phyloP scores from a whole-genome alignment of 2,888 invertebrate species.

The Nebria brevicollis region DNA sequence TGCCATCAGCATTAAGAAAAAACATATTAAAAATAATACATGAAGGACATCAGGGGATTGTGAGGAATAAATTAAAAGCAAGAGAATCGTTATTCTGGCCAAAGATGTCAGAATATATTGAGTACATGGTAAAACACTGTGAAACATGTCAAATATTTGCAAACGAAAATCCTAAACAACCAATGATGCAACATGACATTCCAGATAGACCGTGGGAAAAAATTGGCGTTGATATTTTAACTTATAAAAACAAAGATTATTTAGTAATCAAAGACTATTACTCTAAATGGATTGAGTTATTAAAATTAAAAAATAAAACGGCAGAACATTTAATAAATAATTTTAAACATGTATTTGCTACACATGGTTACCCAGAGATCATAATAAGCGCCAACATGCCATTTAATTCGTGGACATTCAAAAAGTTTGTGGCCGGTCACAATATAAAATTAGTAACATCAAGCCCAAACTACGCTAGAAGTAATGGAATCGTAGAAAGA shows the following conservation, averaged over 20 bases:
- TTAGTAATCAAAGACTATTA: constrained; percentile 50
- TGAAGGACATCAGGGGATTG: constrained; percentile 42
- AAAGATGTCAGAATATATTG: constrained; percentile 36
- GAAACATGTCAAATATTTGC: constrained; percentile 39
- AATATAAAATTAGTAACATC: constrained; percentile 29
- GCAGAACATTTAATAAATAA: constrained; percentile 36
- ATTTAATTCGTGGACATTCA: constrained; percentile 49
- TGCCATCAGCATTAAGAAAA: not conserved
- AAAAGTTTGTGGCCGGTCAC: not conserved
- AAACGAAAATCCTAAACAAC: constrained; percentile 41
- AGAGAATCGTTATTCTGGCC: constrained; percentile 45
- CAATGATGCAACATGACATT: constrained; percentile 42
- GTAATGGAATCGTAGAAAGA: constrained; percentile 51
- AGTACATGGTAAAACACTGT: constrained; percentile 34
- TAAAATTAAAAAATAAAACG: constrained; percentile 44
- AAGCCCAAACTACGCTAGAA: constrained; percentile 48
- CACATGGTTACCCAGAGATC: constrained; percentile 47
- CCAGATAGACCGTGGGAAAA: constrained; percentile 44
- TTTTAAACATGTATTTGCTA: constrained; percentile 49
- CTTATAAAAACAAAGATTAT: constrained; percentile 48
- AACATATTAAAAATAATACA: constrained; percentile 33
- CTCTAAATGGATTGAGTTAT: constrained; percentile 49
- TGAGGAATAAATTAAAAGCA: constrained; percentile 42
- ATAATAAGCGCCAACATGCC: constrained; percentile 50
- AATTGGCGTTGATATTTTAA: constrained; percentile 38